Percentiles rank a stretch among this genome's conserved stretches.
phyloP scores from a whole-genome alignment of 2,797 vertebrate genomes.

The Okamejei kenojei region DNA sequence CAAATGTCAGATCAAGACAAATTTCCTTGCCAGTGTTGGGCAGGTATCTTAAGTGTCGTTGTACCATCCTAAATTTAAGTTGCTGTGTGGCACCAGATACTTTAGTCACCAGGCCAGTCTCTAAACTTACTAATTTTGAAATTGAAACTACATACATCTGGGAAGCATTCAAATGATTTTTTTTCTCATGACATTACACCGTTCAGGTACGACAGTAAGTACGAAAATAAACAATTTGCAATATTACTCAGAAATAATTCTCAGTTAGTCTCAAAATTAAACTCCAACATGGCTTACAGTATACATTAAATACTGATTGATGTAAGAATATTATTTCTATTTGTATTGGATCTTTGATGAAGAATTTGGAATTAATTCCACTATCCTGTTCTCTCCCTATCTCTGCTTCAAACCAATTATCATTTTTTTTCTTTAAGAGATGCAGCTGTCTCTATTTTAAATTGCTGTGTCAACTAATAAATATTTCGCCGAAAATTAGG shows the following conservation, averaged over 20 bases:
- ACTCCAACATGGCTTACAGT: not conserved
- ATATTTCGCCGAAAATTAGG: not conserved
- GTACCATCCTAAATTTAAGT: not conserved
- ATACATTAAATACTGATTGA: not conserved
- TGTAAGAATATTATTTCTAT: not conserved
- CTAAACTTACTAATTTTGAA: not conserved
- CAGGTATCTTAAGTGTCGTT: not conserved
- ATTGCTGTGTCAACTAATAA: no score
- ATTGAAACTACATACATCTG: not conserved
- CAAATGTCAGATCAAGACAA: not conserved
- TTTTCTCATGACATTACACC: not conserved
- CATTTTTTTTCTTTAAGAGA: not conserved
- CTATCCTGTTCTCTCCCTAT: not conserved
- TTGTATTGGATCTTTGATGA: not conserved
- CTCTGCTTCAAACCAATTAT: not conserved
- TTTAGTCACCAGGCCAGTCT: not conserved
- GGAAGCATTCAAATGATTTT: not conserved
- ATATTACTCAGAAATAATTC: not conserved
- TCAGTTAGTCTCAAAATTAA: not conserved
- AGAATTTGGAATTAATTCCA: not conserved
- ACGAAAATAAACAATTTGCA: not conserved
- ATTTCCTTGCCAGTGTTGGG: not conserved
- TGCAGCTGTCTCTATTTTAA: not conserved
- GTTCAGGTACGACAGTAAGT: not conserved
- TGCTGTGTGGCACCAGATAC: not conserved